Conservation (phyloP, 2,888 invertebrate genomes). For the Blastobasis adustella region DNA sequence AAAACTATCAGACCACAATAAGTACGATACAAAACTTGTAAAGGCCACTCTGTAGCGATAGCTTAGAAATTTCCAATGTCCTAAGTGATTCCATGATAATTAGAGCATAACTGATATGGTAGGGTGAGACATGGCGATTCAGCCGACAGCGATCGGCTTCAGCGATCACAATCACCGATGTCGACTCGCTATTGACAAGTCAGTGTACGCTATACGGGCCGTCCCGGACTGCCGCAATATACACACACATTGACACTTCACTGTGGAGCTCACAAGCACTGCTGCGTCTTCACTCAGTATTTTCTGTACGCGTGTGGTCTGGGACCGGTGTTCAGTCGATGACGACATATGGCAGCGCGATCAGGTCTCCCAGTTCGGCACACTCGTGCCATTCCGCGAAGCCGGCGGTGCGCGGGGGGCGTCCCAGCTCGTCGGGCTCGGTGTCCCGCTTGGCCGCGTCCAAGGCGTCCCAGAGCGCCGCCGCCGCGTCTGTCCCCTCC, state of each 20-base stretch:
- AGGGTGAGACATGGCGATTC: too few relatives aligned
- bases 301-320: too few relatives aligned
- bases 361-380: constrained; percentile 86
- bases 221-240: neutral
- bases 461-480: constrained; percentile 19
- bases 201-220: neutral
- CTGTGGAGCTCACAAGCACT: constrained; percentile 11
- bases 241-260: constrained; percentile 18
- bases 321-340: constrained; percentile 80
- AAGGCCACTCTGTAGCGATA: too few relatives aligned
- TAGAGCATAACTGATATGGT: too few relatives aligned
- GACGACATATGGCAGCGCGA: constrained; percentile 97
- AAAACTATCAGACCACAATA: too few relatives aligned
- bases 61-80: too few relatives aligned
- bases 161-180: neutral
- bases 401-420: constrained; percentile 44
- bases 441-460: constrained; percentile 11
- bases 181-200: neutral
- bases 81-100: too few relatives aligned
- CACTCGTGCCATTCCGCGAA: constrained; percentile 96
- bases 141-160: too few relatives aligned
- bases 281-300: constrained; percentile 10
- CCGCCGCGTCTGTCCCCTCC: constrained; percentile 14
- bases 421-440: constrained; percentile 32
- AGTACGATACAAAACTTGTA: too few relatives aligned